Evolutionary conservation across 2,113 vertebrate genomes (phyloP), one percentile per base, ranked within the genome.

Genomic region (Menidia beryllina): DNA sequence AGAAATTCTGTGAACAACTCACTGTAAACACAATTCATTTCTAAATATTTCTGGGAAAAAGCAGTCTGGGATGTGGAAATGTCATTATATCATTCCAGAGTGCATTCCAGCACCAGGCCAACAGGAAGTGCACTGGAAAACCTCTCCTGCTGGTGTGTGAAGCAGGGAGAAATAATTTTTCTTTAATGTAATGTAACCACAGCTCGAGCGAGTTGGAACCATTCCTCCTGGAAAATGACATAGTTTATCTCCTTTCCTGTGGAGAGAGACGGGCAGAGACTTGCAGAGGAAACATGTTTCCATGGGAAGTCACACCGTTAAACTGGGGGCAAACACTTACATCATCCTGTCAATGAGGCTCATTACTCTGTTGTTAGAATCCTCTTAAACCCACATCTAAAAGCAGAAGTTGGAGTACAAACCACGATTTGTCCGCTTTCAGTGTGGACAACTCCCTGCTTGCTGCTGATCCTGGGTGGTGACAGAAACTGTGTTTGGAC

Each of bases 1-100:
- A 48, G 58, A 21, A 6, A 2, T 52, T 64, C 30, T 63, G 24
- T 17, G 13, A 64, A n/a, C 47, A 38, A 25, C 67, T 57, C n/a
- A 51, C 68, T 41, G 27, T 57, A 81, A 83, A 88, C 74, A 77
- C 58, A 24, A 21, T 15, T 20, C 59, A 74, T 69, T 68, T 64
- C 26, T 54, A 81, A 69, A 84, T 75, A 77, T 69, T 70, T 72
- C 70, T 79, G 51, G 11, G 8, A 2, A 39, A 68, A 39, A 68
- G 55, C 17, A 9, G 34, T 71, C 65, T 50, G 41, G 64, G 72
- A 82, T 61, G 58, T 78, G 69, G 57, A 62, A 83, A 84, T 4
- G 30, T 80, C 82, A 76, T 79, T 79, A 75, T 83, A 55, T 73
- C 82, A 79, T 90, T 79, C 73, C 63, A 63, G 67, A 84, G 61